Conservation (phyloP, 2,797 vertebrate genomes). For the Glyptemys insculpta region DNA sequence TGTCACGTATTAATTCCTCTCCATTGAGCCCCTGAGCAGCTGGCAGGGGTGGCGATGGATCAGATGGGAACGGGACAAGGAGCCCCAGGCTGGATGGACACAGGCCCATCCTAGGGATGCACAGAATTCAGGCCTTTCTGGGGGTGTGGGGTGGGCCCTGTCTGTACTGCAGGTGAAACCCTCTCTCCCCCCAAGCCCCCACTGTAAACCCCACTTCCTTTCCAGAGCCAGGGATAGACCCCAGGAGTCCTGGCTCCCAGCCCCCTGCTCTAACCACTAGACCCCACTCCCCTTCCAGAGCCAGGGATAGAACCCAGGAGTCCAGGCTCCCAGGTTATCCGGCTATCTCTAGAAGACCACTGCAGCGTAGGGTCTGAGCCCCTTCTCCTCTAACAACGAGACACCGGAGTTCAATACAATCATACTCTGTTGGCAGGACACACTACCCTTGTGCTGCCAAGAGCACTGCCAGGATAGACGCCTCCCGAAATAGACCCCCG, state of each 20-base stretch:
- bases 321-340: neutral
- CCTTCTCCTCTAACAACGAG: neutral
- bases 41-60: neutral
- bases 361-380: neutral
- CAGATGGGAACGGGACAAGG: neutral
- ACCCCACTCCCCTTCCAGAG: neutral
- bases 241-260: too few relatives aligned
- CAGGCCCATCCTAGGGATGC: neutral
- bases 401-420: neutral
- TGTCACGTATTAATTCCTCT: slow-evolving; percentile 53
- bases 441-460: neutral
- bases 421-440: slow-evolving; percentile 27
- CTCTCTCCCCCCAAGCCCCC: too few relatives aligned
- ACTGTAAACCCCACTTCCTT: neutral
- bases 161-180: neutral
- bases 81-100: neutral
- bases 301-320: too few relatives aligned
- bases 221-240: neutral
- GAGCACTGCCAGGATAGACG: neutral
- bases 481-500: neutral
- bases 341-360: neutral
- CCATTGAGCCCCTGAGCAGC: neutral
- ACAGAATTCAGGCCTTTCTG: neutral
- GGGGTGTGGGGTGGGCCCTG: neutral
- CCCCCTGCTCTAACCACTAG: neutral